These are phyloP conservation scores for Romanogobio albipinnatus DNA, from an alignment of 2,113 vertebrate species.

Conservation along the genomic window DNA sequence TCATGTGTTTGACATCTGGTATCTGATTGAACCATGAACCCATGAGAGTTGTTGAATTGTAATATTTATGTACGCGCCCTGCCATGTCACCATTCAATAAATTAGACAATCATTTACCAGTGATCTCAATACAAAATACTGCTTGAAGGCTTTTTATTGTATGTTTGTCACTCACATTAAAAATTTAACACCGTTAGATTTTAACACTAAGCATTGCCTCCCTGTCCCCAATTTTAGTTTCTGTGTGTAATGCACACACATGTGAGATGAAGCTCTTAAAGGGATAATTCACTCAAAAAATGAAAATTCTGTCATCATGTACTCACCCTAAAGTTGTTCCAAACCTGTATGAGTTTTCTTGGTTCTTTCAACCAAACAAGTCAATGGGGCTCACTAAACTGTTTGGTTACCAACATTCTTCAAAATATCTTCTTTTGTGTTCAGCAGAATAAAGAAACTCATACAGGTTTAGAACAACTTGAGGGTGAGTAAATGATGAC, in stretches of 20 bases:
- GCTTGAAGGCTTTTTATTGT: slow-evolving; percentile 15
- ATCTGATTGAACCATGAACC: slow-evolving; percentile 22
- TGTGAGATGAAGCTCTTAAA: no score
- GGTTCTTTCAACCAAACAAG: no score
- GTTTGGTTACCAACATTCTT: no score
- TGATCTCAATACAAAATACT: not conserved
- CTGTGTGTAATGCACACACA: not conserved
- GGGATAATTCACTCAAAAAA: no score
- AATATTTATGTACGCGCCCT: not conserved
- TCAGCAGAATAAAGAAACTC: not conserved
- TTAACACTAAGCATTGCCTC: not conserved
- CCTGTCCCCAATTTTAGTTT: not conserved
- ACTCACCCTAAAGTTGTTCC: no score
- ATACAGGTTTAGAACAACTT: no score
- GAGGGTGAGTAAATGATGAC: no score
- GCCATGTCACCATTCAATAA: slow-evolving; percentile 29
- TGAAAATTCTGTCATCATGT: no score
- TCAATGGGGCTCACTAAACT: no score
- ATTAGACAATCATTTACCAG: slow-evolving; percentile 37
- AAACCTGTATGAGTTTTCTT: no score
- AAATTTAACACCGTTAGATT: slow-evolving; percentile 7
- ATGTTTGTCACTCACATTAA: not conserved
- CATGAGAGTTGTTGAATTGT: slow-evolving; percentile 8
- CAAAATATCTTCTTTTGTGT: not conserved
- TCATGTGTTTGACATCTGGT: slow-evolving; percentile 9